Evolutionary conservation across 2,888 invertebrate species (phyloP), one percentile per base, ranked within the genome.

Genomic region (Steinernema hermaphroditum): DNA sequence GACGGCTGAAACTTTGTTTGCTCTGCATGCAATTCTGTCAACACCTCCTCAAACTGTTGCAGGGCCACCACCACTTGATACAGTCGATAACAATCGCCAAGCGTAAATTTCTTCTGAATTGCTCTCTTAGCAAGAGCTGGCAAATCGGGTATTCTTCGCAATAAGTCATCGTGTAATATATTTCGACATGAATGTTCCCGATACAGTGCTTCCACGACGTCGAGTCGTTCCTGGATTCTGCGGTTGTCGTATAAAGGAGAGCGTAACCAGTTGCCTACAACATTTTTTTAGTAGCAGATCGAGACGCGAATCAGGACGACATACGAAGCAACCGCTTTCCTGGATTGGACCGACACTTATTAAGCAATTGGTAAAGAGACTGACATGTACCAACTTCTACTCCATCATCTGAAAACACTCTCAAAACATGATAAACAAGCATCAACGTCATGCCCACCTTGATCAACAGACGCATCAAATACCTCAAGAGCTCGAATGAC

Each of bases 241-340:
- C 79, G 74, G 14, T 79, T 37, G 49, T 83, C 77, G 49, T 77
- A 79, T 8, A 85, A 77, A n/a, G 85, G 85, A 8, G 80, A 79
- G 19, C 82, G 78, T n/a, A 86, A 69, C 85, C 85, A 85, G 70
- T 82, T 82, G 24, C 77, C 82, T 82, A 57, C 34, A 79, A 54
- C 37, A 43, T 46, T 24, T 29, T 34, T 54, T 14, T 37, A 57
- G 12, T 44, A 68, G 46, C 32, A 73, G 6, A 8, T 29, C 29
- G 12, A 44, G 2, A 22, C 27, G 16, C 1, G 16, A 69, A 9
- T 34, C n/a, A 37, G 41, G 27, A 43, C 32, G 41, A 73, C 76
- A 68, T 24, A 78, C 85, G 76, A 6, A 85, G 76, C 37, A 85
- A 70, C 16, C 80, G 74, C 72, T 82, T 81, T 24, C 85, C 85